phyloP scores from a whole-genome alignment of 2,888 invertebrate genomes.

The Mesorhabditis belari region DNA sequence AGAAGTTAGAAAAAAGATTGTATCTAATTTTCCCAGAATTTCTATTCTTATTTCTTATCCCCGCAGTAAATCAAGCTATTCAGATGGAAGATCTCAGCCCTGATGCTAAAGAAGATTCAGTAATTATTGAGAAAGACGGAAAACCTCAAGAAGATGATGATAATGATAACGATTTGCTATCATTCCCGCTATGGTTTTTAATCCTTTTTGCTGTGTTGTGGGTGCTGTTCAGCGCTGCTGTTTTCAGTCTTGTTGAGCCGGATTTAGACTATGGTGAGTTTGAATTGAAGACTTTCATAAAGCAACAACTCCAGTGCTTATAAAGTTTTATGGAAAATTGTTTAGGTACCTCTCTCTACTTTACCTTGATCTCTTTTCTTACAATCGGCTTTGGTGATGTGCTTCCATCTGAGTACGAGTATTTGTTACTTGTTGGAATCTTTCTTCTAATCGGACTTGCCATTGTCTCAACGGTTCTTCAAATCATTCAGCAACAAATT shows the following conservation, averaged over 20 bases:
- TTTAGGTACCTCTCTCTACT: slow-evolving; percentile 42
- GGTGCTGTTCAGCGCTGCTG: slow-evolving; percentile 41
- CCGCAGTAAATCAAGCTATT: slow-evolving; percentile 4
- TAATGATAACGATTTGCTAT: slow-evolving; percentile 35
- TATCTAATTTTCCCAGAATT: too few relatives aligned
- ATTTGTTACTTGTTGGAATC: slow-evolving; percentile 42
- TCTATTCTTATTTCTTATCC: not conserved
- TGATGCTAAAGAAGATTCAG: slow-evolving; percentile 9
- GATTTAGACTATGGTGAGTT: slow-evolving; percentile 44
- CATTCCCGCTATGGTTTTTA: slow-evolving; percentile 47
- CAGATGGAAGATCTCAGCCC: slow-evolving; percentile 20
- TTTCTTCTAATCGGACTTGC: slow-evolving; percentile 46
- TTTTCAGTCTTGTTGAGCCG: slow-evolving; percentile 37
- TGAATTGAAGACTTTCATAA: not conserved
- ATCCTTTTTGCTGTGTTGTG: slow-evolving; percentile 41
- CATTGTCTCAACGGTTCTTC: slow-evolving; percentile 46
- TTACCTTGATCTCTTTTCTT: slow-evolving; percentile 42
- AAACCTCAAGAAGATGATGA: slow-evolving; percentile 6
- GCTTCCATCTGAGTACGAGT: slow-evolving; percentile 35
- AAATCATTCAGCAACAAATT: slow-evolving; percentile 50
- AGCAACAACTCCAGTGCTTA: not conserved
- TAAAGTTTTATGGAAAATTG: not conserved
- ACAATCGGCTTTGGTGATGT: slow-evolving; percentile 50
- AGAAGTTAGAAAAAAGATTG: not conserved
- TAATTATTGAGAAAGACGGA: too few relatives aligned